Base-by-base conservation (phyloP, 2,113 vertebrate species). In the Excalfactoria chinensis region DNA sequence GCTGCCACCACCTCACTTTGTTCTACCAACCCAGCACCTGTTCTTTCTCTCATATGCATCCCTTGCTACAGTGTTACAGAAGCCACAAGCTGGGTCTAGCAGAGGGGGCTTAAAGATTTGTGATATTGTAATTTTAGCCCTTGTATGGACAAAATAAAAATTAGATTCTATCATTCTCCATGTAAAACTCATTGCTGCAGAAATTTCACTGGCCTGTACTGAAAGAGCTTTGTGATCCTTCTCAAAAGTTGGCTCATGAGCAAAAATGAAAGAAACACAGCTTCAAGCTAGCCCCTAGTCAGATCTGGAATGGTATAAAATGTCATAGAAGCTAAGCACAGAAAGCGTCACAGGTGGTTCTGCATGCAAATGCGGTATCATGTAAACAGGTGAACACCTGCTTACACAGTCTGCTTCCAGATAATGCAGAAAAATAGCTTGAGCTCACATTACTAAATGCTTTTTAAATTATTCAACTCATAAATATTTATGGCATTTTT, bases 401-500 rank as follows among this genome's bases (percentile, higher is more conserved):
- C 40, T 82, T 82, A 69, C 55, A 84, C 11, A 75, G 25, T 37
- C 55, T 76, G 35, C 44, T 72, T 76, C n/a, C 63, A 89, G 37
- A 72, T 44, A 89, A 76, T 7, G 5, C 32, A 70, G 62, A 89
- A 82, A 90, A 84, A 73, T 17, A 73, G 4, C 28, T 21, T 75
- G 9, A 66, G 8, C 16, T 84, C 64, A 74, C 15, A 17, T 18
- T 62, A 66, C 41, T 46, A 26, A 17, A 41, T 37, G 19, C 2
- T 64, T 86, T 71, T 44, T 0, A 72, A 81, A 76, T 68, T 0
- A 58, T 4, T 3, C 8, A 72, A 13, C 35, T 67, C 53, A 59
- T 62, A 85, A 85, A 73, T 84, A 94, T 79, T 90, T 32, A 82
- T 55, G 84, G 59, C 6, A 76, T 70, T 93, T 40, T 89, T 35